A percentile compares a stretch with the other conserved stretches of the same genome.
Evolutionary conservation across 2,797 vertebrate genomes (phyloP).

Genomic region (Urophycis tenuis): DNA sequence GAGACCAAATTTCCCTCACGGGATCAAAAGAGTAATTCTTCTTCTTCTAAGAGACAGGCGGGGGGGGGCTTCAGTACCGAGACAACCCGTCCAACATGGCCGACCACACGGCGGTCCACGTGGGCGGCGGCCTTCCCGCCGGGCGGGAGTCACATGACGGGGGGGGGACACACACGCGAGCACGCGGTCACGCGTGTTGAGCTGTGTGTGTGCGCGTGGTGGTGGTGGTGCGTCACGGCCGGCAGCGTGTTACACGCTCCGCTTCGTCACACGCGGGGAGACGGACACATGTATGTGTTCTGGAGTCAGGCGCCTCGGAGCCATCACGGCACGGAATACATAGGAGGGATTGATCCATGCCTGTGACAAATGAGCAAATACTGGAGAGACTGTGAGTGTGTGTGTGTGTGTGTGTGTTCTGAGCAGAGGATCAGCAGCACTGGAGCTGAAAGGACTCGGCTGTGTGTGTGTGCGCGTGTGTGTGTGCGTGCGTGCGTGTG

Average conservation of each 20-base stretch:
- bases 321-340: neutral
- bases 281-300: neutral
- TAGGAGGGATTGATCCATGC: neutral
- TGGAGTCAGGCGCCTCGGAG: neutral
- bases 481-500: too few relatives aligned
- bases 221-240: slow-evolving; percentile 7
- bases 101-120: too few relatives aligned
- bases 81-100: too few relatives aligned
- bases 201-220: slow-evolving; percentile 21
- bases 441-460: too few relatives aligned
- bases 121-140: too few relatives aligned
- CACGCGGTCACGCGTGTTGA: slow-evolving; percentile 14
- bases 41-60: too few relatives aligned
- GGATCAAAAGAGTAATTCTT: too few relatives aligned
- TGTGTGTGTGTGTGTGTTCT: neutral
- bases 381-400: neutral
- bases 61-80: too few relatives aligned
- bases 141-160: slow-evolving; percentile 15
- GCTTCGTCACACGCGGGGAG: slow-evolving; percentile 26
- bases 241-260: slow-evolving; percentile 35
- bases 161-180: slow-evolving; percentile 4
- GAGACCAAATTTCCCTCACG: too few relatives aligned
- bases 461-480: too few relatives aligned
- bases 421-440: too few relatives aligned
- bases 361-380: neutral